These are phyloP conservation scores for pig (Sus scrofa) DNA, from an alignment of 2,113 vertebrate genomes.

Conservation along the genomic window DNA sequence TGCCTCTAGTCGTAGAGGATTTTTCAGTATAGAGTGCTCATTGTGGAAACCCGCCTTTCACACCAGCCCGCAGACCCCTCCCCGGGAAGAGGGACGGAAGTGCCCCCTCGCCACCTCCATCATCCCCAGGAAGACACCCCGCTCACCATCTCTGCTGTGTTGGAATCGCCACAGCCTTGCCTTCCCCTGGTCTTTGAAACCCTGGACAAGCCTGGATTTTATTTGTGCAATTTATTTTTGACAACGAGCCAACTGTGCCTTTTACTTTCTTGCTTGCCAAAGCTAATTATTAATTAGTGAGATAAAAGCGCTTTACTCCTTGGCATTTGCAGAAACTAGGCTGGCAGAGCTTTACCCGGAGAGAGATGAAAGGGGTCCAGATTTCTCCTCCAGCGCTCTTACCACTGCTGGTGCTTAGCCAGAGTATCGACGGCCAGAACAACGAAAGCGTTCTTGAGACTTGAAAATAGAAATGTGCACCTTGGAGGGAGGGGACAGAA, in stretches of 20 bases:
- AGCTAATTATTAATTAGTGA: slow-evolving; percentile 27
- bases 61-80: neutral
- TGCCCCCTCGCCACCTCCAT: neutral
- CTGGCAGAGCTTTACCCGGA: slow-evolving; percentile 24
- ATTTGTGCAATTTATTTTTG: neutral
- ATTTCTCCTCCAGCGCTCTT: neutral
- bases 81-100: neutral
- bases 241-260: neutral
- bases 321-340: slow-evolving; percentile 34
- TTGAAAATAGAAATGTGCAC: neutral
- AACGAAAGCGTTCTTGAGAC: fast-evolving
- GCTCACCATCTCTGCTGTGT: neutral
- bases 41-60: neutral
- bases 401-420: neutral
- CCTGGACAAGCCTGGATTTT: neutral
- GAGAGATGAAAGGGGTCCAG: neutral
- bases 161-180: neutral
- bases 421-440: neutral
- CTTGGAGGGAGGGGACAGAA: neutral
- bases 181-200: neutral
- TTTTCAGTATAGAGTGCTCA: slow-evolving; percentile 67
- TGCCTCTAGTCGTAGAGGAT: slow-evolving; percentile 72
- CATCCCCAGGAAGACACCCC: neutral
- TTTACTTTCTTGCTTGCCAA: slow-evolving; percentile 29
- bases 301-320: slow-evolving; percentile 16